Conservation (phyloP, 2,113 vertebrate genomes). For the Epinephelus cyanopodus region DNA sequence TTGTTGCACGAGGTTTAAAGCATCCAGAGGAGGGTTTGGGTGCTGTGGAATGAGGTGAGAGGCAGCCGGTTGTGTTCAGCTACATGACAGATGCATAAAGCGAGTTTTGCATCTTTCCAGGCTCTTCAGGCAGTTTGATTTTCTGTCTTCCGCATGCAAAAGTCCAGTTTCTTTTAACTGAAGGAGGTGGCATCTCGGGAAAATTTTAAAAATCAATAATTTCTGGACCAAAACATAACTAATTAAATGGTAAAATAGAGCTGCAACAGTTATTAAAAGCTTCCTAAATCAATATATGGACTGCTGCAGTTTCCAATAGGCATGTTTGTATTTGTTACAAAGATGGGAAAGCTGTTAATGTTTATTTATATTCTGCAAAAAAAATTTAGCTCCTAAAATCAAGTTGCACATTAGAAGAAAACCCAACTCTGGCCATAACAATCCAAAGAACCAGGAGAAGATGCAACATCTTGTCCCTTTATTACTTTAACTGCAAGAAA, state of each 20-base stretch:
- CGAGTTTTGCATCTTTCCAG: neutral
- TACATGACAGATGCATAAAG: constrained; percentile 27
- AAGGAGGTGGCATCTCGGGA: neutral
- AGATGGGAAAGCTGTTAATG: neutral
- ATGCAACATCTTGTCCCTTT: neutral
- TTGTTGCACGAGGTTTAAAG: constrained; percentile 25
- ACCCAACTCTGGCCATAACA: neutral
- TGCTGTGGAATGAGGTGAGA: constrained; percentile 26
- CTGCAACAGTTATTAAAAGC: neutral
- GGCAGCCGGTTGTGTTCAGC: neutral
- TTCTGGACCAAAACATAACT: neutral
- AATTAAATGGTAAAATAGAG: neutral
- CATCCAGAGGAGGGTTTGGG: neutral
- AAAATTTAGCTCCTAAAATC: neutral
- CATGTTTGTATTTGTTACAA: neutral
- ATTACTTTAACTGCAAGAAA: neutral
- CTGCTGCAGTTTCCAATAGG: neutral
- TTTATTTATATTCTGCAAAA: no score
- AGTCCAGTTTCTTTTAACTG: neutral
- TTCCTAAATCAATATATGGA: neutral
- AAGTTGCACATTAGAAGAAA: neutral
- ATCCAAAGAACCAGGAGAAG: neutral
- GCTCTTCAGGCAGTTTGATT: neutral
- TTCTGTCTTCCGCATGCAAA: no score
- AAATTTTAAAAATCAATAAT: neutral